Base-by-base conservation (phyloP, 2,113 vertebrate genomes). In the Varanus salvator region DNA sequence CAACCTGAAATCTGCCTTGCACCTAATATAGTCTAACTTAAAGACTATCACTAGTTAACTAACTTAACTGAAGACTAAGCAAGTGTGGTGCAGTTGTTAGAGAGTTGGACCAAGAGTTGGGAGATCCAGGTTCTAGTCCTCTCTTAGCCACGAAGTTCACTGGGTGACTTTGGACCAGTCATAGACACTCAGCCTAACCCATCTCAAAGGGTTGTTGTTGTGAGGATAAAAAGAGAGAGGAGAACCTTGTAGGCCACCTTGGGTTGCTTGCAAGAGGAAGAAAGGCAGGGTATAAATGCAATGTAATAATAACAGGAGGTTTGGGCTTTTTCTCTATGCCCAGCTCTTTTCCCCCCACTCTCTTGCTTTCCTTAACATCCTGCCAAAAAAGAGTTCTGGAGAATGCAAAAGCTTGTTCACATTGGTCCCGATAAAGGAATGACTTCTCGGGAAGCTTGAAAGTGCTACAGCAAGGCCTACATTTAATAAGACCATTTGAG, bases 391-490 rank as follows among this genome's bases (percentile, higher is more conserved):
- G 19, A 82, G n/a, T 77, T n/a, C 44, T 64, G 72, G 25, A 86
- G 14, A 48, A 17, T 23, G 34, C 21, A 38, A 54, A 85, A 38
- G 9, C 48, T 34, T 71, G 76, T 12, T 29, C 15, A 34, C 31
- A 23, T 23, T 31, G 4, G 21, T 34, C n/a, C 11, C 44, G 29
- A 5, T 66, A 44, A 21, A 31, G 75, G 2, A 60, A 64, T 64
- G 64, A 64, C 57, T 15, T 23, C 44, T 6, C 9, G 1, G 29
- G 23, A 48, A 71, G 7, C 38, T 52, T 68, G 68, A 71, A 27
- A 57, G 52, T 88, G 34, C 21, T 9, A 29, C 29, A 1, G 75
- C 92, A 86, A 86, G 48, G 85, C 57, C 52, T 89, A 82, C 90
- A 68, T 19, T 90, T 80, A 54, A 84, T 31, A 78, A 66, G 19